These are phyloP conservation scores for Heloderma charlesbogerti DNA, from an alignment of 2,113 vertebrate genomes.

Conservation along the genomic window DNA sequence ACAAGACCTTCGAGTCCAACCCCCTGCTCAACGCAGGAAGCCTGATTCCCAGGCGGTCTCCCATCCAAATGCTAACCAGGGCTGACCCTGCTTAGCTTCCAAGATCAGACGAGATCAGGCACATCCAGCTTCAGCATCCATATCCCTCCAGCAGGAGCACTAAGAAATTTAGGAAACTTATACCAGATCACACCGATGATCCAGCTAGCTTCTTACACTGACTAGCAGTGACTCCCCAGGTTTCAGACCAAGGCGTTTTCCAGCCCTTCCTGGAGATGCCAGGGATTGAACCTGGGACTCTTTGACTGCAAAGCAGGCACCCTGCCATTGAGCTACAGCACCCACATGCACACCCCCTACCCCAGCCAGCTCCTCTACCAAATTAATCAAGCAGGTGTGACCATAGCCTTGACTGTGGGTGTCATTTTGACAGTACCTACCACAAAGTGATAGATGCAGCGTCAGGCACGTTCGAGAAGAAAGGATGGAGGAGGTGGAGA, in stretches of 20 bases:
- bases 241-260: background rate
- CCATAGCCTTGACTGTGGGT: accelerated
- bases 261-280: background rate
- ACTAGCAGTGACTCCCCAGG: background rate
- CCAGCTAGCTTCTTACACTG: background rate
- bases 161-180: background rate
- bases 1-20: no score
- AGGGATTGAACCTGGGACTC: background rate
- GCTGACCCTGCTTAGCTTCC: no score
- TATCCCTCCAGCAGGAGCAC: background rate
- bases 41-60: no score
- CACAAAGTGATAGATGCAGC: background rate
- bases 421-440: background rate
- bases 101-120: no score
- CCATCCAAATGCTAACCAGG: no score
- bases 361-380: background rate
- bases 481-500: background rate
- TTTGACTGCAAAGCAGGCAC: background rate
- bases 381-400: background rate
- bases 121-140: background rate
- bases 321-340: no score
- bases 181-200: background rate
- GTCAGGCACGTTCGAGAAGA: background rate
- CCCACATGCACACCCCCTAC: background rate
- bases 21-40: no score